Percentiles rank a stretch among this genome's conserved stretches.
Evolutionary conservation across 2,113 vertebrate species (phyloP).

Genomic region (Theropithecus gelada): DNA sequence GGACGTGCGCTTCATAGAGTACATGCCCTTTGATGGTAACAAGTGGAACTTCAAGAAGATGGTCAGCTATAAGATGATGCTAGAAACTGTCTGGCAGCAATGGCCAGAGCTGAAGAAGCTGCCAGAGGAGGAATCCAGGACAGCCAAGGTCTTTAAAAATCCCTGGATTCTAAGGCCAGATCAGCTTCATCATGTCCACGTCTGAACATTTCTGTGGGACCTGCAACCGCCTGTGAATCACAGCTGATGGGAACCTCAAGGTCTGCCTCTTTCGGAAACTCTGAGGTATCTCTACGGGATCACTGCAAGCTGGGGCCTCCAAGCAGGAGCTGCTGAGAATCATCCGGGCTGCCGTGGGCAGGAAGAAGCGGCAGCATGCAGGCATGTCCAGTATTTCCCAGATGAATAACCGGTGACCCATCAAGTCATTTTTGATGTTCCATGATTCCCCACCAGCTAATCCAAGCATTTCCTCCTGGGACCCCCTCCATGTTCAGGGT

Average conservation of each 20-base stretch:
- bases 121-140: conserved; percentile 88
- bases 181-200: conserved; percentile 99
- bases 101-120: conserved; percentile 93
- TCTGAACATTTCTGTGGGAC: conserved; percentile 97
- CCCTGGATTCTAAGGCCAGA: conserved; percentile 91
- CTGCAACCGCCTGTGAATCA: conserved; percentile 96
- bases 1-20: conserved; percentile 97
- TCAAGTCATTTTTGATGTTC: conserved; percentile 77
- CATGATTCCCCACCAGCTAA: conserved; percentile 72
- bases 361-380: conserved; percentile 97
- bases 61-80: conserved; percentile 99
- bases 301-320: conserved; percentile 88
- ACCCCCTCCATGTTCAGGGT: conserved; percentile 41
- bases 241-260: conserved; percentile 98
- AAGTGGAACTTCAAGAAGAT: conserved; percentile 99
- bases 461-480: conserved; percentile 53
- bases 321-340: conserved; percentile 91
- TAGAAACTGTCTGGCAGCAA: conserved; percentile 91
- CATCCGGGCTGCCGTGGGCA: conserved; percentile 91
- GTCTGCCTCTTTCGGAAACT: conserved; percentile 98
- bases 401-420: conserved; percentile 98
- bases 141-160: conserved; percentile 95
- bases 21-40: conserved; percentile 99
- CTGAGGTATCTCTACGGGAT: conserved; percentile 96
- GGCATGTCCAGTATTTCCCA: conserved; percentile 98